Base-by-base conservation (phyloP, 2,888 invertebrate genomes). In the Leptopterna dolabrata region DNA sequence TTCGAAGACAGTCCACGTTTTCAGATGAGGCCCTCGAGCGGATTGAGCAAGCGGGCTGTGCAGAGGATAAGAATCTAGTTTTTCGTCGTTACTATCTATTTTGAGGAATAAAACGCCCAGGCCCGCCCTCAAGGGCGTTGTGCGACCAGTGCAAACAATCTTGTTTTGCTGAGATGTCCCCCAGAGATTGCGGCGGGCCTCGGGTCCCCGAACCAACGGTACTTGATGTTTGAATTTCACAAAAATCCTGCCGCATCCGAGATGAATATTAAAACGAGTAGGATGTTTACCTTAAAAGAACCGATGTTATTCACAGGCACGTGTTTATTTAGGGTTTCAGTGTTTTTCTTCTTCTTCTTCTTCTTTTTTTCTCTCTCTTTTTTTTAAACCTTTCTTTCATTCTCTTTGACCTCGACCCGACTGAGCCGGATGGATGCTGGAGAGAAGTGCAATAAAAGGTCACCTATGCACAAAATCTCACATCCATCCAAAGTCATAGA, bases 161-260 rank as follows among this genome's bases (percentile, higher is more conserved):
- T 73, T 73, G 73, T 73, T 73, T 73, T 73, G 4, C 73, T 29
- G 4, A 73, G 73, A 73, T 73, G 73, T 73, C 73, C 73, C 73
- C 73, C 16, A 41, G 36, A 36, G 73, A 73, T 73, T 29, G 0
- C 73, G 36, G 3, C n/a, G 0, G 19, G 36, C 73, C 29, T 27
- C 11, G 13, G 14, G 29, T 13, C 16, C 29, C 27, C 14, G 6
- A 24, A 71, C 27, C 0, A 73, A 73, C 73, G 73, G 36, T 73
- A 73, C 29, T 73, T 73, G n/a, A n/a, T n/a, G n/a, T n/a, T n/a
- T n/a, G 73, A 73, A 73, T 73, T 73, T 73, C 73, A 73, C 36
- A 36, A 73, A 73, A 73, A 73, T 73, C 73, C 41, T 73, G 36
- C 73, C 41, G 73, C 73, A 36, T 73, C 30, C 36, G 36, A 73